These are phyloP conservation scores for Orussus abietinus DNA, from an alignment of 1,140 invertebrate species.

Conservation along the genomic window DNA sequence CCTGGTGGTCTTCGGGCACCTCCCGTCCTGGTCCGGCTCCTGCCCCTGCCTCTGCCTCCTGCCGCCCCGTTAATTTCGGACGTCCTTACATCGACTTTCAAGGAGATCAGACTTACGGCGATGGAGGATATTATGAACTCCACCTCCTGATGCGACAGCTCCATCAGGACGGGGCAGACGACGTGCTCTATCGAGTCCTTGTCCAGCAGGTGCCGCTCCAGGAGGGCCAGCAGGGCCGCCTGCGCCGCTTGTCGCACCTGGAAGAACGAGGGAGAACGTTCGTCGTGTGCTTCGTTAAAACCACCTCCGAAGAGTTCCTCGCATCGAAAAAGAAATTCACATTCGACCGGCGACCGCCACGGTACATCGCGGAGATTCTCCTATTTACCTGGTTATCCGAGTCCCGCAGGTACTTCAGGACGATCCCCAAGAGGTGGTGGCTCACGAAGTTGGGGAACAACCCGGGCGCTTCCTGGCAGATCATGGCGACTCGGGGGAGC, in stretches of 20 bases:
- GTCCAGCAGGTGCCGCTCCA: constrained; percentile 61
- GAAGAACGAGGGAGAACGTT: no score
- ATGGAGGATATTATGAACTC: constrained; percentile 52
- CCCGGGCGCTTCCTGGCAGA: constrained; percentile 57
- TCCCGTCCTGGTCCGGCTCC: no score
- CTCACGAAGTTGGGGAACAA: constrained; percentile 43
- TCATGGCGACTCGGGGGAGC: constrained; percentile 61
- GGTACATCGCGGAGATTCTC: no score
- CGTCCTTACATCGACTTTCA: no score
- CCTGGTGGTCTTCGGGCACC: no score
- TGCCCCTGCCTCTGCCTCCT: not conserved
- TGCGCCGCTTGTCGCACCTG: constrained; percentile 65
- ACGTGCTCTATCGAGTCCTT: constrained; percentile 58
- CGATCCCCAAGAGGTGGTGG: constrained; percentile 59
- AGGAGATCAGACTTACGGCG: constrained; percentile 47
- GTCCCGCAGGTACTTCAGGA: constrained; percentile 60
- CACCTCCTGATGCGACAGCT: constrained; percentile 50
- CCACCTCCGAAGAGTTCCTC: no score
- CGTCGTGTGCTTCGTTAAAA: no score
- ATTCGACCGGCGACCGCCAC: no score
- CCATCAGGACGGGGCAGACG: constrained; percentile 58
- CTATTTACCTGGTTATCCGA: constrained; percentile 58
- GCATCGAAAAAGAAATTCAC: no score
- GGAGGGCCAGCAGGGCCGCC: constrained; percentile 57
- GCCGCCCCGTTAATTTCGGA: no score